Conservation (phyloP, 2,888 invertebrate species). For the Lasioglossum leucozonium region DNA sequence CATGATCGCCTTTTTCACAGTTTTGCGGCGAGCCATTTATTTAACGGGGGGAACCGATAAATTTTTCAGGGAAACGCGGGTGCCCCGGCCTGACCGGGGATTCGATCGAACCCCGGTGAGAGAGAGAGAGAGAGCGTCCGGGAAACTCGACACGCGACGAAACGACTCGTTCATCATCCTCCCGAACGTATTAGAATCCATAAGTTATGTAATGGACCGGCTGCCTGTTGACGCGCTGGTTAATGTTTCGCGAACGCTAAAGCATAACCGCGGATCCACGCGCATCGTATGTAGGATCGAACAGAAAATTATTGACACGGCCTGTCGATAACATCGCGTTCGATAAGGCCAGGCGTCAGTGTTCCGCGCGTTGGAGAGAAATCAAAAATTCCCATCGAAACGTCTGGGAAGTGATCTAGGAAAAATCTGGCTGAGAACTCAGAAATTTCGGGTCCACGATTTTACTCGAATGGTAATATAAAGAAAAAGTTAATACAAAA, state of each 20-base stretch:
- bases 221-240: constrained; percentile 35
- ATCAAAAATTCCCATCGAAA: background rate
- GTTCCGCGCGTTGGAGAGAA: background rate
- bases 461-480: too few species aligned
- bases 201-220: constrained; percentile 30
- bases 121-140: background rate
- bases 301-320: constrained; percentile 64
- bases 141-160: background rate
- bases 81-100: background rate
- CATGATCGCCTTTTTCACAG: background rate
- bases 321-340: constrained; percentile 57
- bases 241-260: constrained; percentile 50
- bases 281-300: background rate
- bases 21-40: background rate
- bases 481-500: too few species aligned
- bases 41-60: constrained; percentile 2
- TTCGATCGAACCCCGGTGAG: background rate
- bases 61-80: background rate
- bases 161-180: constrained; percentile 9
- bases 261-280: constrained; percentile 5
- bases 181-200: constrained; percentile 16
- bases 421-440: background rate
- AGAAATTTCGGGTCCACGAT: background rate
- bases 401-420: background rate
- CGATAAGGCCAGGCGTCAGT: constrained; percentile 28